Conservation (phyloP, 2,113 vertebrate species). For the Pimephales promelas region DNA sequence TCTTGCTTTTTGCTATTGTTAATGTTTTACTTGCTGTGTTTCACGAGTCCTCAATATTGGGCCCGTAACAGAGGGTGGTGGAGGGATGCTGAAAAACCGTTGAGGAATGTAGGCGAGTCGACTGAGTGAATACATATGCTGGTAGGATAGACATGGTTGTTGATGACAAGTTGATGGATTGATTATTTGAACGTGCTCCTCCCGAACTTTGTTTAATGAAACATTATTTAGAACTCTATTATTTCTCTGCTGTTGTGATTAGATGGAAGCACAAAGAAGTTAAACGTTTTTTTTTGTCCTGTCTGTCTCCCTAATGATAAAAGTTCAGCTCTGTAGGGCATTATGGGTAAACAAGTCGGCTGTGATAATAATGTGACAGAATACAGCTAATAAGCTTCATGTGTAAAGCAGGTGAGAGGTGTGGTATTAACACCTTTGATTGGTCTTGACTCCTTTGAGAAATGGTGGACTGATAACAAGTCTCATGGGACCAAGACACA, state of each 20-base stretch:
- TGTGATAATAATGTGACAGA: not conserved
- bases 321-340: not conserved
- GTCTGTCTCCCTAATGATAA: not conserved
- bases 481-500: not conserved
- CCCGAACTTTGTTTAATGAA: too few species aligned
- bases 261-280: not conserved
- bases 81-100: too few species aligned
- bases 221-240: not conserved
- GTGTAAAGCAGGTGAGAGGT: not conserved
- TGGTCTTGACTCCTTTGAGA: conserved; percentile 13
- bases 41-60: too few species aligned
- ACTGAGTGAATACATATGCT: too few species aligned
- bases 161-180: too few species aligned
- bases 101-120: too few species aligned
- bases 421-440: conserved; percentile 43
- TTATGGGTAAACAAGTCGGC: not conserved
- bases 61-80: too few species aligned
- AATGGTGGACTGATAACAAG: conserved; percentile 34
- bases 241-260: not conserved
- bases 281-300: not conserved
- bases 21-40: not conserved
- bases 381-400: not conserved
- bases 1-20: not conserved
- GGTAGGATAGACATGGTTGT: too few species aligned
- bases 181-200: too few species aligned